Base-by-base conservation (phyloP, 2,797 vertebrate genomes). In the Malurus leucopterus region DNA sequence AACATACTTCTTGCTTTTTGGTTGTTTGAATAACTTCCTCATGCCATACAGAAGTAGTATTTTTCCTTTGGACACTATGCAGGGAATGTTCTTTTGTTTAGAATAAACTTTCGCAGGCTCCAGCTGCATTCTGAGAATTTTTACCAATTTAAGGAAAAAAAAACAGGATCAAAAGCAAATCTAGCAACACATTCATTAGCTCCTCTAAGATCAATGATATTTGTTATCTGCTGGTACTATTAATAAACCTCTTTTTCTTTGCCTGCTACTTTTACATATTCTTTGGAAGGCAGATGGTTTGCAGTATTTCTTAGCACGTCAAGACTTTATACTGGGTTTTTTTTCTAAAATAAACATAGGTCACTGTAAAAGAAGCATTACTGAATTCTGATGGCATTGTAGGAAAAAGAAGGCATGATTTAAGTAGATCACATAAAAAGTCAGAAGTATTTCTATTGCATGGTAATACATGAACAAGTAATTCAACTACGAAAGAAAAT, bases 231-330 rank as follows among this genome's bases (percentile, higher is more conserved):
- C 32, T 82, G 63, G n/a, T 64, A n/a, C 59, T 29, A 32, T 49
- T 88, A 58, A 69, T 47, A 89, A 69, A 72, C 13, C 11, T 67
- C 44, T 46, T 92, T 82, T 36, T 74, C 36, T 30, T 59, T 46
- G 50, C 44, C 36, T 69, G 68, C 13, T 63, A 11, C n/a, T 75
- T 72, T 59, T 72, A 29, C 20, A 17, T 47, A 24, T 61, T 67
- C n/a, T 89, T 81, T 86, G 22, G 80, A 89, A 93, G 50, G 36
- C 69, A 93, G 36, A 65, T 63, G 43, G 38, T 72, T 73, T 83
- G 32, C 44, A 67, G 23, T 49, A 81, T 58, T 94, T 93, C 78
- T 67, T 73, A 73, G 85, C 19, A 50, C 38, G 24, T 72, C n/a
- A 78, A 73, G 41, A 65, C 19, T 61, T 65, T 18, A 59, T 46